phyloP scores from a whole-genome alignment of 2,888 invertebrate species.

The Lycophotia porphyrea region DNA sequence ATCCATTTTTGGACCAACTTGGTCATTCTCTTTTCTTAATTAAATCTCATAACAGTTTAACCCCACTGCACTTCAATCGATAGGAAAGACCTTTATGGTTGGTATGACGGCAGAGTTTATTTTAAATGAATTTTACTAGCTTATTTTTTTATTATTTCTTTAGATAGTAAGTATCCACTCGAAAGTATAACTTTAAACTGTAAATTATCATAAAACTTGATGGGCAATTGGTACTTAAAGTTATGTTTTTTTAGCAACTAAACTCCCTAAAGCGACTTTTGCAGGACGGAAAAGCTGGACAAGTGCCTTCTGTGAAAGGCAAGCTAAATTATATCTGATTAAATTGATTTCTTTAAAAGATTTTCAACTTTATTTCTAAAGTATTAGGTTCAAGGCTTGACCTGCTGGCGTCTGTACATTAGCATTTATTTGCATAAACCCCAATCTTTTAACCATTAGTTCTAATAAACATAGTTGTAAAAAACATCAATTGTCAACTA shows the following conservation, averaged over 20 bases:
- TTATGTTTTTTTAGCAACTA: not conserved
- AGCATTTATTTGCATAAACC: not conserved
- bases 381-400: too few relatives aligned
- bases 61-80: not conserved
- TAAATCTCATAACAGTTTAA: not conserved
- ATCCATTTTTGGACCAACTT: too few relatives aligned
- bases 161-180: not conserved
- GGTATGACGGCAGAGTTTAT: not conserved
- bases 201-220: not conserved
- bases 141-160: too few relatives aligned
- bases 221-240: not conserved
- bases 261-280: not conserved
- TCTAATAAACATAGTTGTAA: not conserved
- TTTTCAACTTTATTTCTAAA: too few relatives aligned
- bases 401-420: too few relatives aligned
- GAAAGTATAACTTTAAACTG: not conserved
- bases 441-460: not conserved
- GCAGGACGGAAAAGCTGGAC: not conserved
- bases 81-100: not conserved
- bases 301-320: not conserved
- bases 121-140: too few relatives aligned
- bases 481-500: constrained; percentile 2
- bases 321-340: not conserved
- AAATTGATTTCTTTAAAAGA: too few relatives aligned
- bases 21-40: too few relatives aligned